These are phyloP conservation scores for Gonatopus flavifemur DNA, from an alignment of 1,140 invertebrate species.

Conservation along the genomic window DNA sequence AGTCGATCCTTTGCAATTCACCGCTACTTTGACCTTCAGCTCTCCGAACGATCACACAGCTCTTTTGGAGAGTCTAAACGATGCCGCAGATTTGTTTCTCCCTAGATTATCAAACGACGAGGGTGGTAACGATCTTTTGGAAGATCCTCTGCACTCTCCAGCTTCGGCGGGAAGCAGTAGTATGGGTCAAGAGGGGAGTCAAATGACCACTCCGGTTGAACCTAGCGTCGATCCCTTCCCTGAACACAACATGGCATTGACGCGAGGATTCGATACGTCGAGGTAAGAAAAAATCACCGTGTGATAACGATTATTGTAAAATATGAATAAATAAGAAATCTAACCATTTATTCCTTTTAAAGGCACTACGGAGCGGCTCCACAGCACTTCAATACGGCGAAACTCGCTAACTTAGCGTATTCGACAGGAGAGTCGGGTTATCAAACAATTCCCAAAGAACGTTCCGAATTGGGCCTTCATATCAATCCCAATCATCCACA, in stretches of 20 bases:
- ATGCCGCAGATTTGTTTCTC: constrained; percentile 76
- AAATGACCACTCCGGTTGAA: constrained; percentile 66
- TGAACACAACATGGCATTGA: constrained; percentile 62
- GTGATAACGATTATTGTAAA: not conserved
- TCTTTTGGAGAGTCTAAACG: constrained; percentile 69
- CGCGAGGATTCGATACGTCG: constrained; percentile 52
- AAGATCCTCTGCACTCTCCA: constrained; percentile 57
- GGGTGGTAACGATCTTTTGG: constrained; percentile 63
- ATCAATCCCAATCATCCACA: constrained; percentile 52
- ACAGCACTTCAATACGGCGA: constrained; percentile 45
- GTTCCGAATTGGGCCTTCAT: constrained; percentile 53
- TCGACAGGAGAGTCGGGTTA: constrained; percentile 43
- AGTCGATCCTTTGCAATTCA: constrained; percentile 78
- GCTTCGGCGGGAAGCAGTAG: constrained; percentile 53
- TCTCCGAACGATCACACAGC: constrained; percentile 72
- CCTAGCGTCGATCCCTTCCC: constrained; percentile 69
- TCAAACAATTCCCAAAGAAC: constrained; percentile 53
- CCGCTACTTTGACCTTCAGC: constrained; percentile 76
- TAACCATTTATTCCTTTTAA: constrained; percentile 1
- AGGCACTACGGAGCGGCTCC: constrained; percentile 49
- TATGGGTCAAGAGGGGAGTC: constrained; percentile 65
- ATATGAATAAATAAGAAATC: not conserved
- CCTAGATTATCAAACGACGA: constrained; percentile 66
- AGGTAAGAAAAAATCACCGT: constrained; percentile 29
- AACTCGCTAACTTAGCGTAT: constrained; percentile 42